These are phyloP conservation scores for Caranx melampygus DNA, from an alignment of 2,113 vertebrate genomes.

Conservation along the genomic window DNA sequence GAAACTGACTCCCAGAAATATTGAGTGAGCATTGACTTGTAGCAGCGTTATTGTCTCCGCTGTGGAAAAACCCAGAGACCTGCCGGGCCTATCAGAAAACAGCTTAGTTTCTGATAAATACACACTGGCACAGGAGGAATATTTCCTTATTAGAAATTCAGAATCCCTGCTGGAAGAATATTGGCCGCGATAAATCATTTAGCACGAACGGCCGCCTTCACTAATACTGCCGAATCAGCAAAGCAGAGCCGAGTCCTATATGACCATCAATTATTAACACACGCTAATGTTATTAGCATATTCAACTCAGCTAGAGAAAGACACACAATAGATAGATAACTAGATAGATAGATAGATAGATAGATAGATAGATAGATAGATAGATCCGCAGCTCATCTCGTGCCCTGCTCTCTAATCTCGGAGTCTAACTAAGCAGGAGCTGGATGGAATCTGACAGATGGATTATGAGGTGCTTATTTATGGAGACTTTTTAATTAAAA, in stretches of 20 bases:
- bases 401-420: conserved; percentile 59
- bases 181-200: conserved; percentile 83
- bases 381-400: conserved; percentile 25
- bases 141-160: conserved; percentile 82
- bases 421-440: conserved; percentile 77
- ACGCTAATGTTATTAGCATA: conserved; percentile 77
- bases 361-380: conserved; percentile 48
- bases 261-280: conserved; percentile 84
- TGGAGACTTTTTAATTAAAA: conserved; percentile 87
- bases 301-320: conserved; percentile 57
- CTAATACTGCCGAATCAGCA: conserved; percentile 81
- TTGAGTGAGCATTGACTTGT: conserved; percentile 69
- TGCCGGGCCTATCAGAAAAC: conserved; percentile 65
- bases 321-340: conserved; percentile 24
- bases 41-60: conserved; percentile 46
- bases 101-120: conserved; percentile 71
- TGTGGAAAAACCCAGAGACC: conserved; percentile 60
- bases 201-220: conserved; percentile 62
- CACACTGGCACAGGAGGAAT: conserved; percentile 72
- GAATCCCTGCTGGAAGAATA: conserved; percentile 77
- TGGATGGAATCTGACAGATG: conserved; percentile 83
- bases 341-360: conserved; percentile 40
- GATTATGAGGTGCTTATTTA: conserved; percentile 87
- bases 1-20: conserved; percentile 73
- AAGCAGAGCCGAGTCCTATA: conserved; percentile 72